phyloP scores from a whole-genome alignment of 92 coral and sea anemone genomes.

The Diadumene lineata region DNA sequence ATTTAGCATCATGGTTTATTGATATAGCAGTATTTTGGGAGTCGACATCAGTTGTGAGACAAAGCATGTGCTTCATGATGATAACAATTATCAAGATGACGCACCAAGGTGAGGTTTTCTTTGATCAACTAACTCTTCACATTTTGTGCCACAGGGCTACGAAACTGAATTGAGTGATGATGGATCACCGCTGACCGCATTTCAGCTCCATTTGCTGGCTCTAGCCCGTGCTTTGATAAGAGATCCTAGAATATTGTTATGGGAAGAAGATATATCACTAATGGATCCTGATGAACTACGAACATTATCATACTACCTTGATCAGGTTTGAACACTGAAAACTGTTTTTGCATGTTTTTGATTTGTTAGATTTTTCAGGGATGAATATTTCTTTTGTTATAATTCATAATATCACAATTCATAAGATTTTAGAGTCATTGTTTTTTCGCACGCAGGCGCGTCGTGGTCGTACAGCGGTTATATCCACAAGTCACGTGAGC shows the following conservation, averaged over 20 bases:
- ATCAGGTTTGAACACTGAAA: conserved; percentile 59
- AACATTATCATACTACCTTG: conserved; percentile 46
- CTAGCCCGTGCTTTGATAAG: conserved; percentile 66
- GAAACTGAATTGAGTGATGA: conserved; percentile 53
- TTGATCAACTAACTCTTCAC: too few relatives aligned
- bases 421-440: too few relatives aligned
- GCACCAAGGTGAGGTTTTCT: background rate
- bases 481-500: conserved; percentile 80
- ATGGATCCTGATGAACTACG: conserved; percentile 52
- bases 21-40: too few relatives aligned
- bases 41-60: too few relatives aligned
- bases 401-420: too few relatives aligned
- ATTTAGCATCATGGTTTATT: too few relatives aligned
- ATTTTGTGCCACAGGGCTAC: conserved; percentile 47
- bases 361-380: too few relatives aligned
- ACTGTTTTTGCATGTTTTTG: too few relatives aligned
- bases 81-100: too few relatives aligned
- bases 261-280: conserved; percentile 68
- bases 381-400: too few relatives aligned
- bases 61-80: too few relatives aligned
- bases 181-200: conserved; percentile 67
- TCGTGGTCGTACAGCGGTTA: conserved; percentile 72
- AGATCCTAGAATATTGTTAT: conserved; percentile 69
- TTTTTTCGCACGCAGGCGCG: conserved; percentile 51
- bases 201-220: conserved; percentile 69